Conservation (phyloP, 92 coral and sea anemone genomes). For the Epizoanthus illoricatus region DNA sequence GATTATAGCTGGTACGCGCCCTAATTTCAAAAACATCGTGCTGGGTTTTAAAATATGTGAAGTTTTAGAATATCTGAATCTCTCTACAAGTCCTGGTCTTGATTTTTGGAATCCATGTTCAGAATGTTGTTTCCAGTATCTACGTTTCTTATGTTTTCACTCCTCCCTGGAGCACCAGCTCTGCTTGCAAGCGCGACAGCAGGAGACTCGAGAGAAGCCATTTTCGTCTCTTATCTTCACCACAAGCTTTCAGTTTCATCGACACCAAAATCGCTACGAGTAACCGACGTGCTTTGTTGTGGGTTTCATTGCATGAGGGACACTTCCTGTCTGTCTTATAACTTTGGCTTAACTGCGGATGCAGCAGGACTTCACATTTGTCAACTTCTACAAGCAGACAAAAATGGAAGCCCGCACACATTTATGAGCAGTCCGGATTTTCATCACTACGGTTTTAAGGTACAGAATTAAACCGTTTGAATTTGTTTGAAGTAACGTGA, state of each 20-base stretch:
- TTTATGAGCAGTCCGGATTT: neutral
- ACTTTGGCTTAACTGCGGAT: neutral
- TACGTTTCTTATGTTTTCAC: neutral
- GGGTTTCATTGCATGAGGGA: neutral
- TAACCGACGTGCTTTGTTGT: slow-evolving; percentile 14
- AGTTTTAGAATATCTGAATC: too few relatives aligned
- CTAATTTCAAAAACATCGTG: too few relatives aligned
- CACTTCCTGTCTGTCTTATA: slow-evolving; percentile 12
- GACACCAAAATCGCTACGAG: neutral
- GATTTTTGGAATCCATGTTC: too few relatives aligned
- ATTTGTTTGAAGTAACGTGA: too few relatives aligned
- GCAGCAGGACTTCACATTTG: neutral
- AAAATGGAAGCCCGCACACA: neutral
- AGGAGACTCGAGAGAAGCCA: too few relatives aligned
- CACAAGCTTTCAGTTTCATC: neutral
- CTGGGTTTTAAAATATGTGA: too few relatives aligned
- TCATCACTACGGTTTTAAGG: slow-evolving; percentile 8
- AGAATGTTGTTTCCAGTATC: neutral
- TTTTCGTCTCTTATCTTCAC: slow-evolving; percentile 3
- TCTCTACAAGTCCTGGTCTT: neutral
- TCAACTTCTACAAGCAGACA: neutral
- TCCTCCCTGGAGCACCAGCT: neutral
- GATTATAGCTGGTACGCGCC: too few relatives aligned
- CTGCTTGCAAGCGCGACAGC: too few relatives aligned
- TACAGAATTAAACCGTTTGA: neutral